Percentiles rank a stretch among this genome's conserved stretches.
phyloP scores from a whole-genome alignment of 1,140 invertebrate genomes.

The Eciton burchellii region DNA sequence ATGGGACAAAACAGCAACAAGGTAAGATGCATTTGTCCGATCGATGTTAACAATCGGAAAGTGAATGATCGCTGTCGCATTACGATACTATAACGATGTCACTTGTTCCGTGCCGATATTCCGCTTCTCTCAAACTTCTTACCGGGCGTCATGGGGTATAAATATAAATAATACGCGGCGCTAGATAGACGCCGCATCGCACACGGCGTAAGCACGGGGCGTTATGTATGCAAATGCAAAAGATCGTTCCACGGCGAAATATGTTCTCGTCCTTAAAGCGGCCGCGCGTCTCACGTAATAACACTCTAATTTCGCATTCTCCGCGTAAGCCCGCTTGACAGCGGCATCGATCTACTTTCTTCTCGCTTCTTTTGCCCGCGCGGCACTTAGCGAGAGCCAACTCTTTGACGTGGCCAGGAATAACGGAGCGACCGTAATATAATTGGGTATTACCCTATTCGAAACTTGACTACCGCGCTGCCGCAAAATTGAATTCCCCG shows the following conservation, averaged over 20 bases:
- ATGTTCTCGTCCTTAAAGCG: conserved; percentile 46
- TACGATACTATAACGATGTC: conserved; percentile 6
- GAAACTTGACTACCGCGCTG: conserved; percentile 58
- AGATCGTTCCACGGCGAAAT: conserved; percentile 62
- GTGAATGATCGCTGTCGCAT: conserved; percentile 12
- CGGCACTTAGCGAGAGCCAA: conserved; percentile 13
- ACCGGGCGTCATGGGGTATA: conserved; percentile 21
- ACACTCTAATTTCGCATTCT: conserved; percentile 70
- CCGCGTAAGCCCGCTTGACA: conserved; percentile 47
- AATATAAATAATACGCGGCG: conserved; percentile 51
- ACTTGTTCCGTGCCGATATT: conserved; percentile 45
- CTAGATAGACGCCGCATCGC: conserved; percentile 21
- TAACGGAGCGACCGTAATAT: conserved; percentile 61
- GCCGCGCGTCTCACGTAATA: conserved; percentile 44
- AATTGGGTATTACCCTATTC: conserved; percentile 71
- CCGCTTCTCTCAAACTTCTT: conserved; percentile 23
- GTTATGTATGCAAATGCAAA: conserved; percentile 68
- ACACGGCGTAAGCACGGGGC: conserved; percentile 28
- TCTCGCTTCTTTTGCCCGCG: conserved; percentile 16
- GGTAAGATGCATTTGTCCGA: conserved; percentile 82
- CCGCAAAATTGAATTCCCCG: conserved; percentile 68
- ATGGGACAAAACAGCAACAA: conserved; percentile 87
- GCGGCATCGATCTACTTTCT: conserved; percentile 63
- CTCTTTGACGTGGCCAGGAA: conserved; percentile 38
- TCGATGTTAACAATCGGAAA: conserved; percentile 5